Conservation (phyloP, 2,113 vertebrate species). For the Strix aluco region DNA sequence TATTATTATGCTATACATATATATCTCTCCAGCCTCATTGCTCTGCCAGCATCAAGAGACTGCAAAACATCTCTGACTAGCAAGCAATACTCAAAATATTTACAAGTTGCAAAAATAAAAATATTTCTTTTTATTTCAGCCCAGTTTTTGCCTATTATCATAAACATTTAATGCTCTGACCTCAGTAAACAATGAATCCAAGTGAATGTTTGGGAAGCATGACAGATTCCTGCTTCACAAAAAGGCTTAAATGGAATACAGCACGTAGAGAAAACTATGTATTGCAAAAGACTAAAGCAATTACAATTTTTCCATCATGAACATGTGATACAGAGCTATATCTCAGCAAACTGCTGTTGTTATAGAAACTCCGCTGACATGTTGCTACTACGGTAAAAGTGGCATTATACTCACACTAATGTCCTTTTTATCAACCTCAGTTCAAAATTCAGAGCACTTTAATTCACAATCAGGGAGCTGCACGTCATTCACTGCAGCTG, state of each 20-base stretch:
- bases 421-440: not conserved
- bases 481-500: not conserved
- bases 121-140: not conserved
- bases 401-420: not conserved
- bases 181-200: not conserved
- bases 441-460: not conserved
- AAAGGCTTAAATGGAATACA: not conserved
- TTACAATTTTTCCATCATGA: not conserved
- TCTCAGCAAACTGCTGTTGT: not conserved
- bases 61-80: not conserved
- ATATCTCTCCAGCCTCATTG: not conserved
- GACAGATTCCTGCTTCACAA: not conserved
- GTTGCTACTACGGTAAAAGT: not conserved
- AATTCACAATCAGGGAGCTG: not conserved
- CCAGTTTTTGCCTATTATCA: not conserved
- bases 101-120: not conserved
- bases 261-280: not conserved
- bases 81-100: not conserved
- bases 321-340: not conserved
- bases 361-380: constrained; percentile 4
- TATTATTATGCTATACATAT: not conserved
- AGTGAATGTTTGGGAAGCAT: not conserved
- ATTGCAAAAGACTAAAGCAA: not conserved
- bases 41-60: not conserved
- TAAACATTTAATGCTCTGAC: not conserved